These are phyloP conservation scores for Branchellion lobata DNA, from an alignment of 2,888 invertebrate genomes.

Conservation along the genomic window DNA sequence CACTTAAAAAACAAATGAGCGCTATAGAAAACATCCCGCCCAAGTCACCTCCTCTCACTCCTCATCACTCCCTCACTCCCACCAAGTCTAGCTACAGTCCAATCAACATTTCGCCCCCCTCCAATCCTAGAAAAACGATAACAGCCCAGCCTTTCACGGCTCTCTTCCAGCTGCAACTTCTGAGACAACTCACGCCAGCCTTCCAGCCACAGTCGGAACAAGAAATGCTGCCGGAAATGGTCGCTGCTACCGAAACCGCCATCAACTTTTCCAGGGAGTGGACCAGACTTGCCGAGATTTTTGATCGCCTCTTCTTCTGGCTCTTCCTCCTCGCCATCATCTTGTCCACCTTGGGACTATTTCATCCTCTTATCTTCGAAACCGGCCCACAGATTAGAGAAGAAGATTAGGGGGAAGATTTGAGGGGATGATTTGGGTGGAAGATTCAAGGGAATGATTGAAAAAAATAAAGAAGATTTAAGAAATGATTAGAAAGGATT, in stretches of 20 bases:
- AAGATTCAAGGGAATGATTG: no score
- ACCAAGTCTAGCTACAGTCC: background rate
- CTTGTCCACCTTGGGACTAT: conserved; percentile 52
- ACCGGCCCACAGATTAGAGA: background rate
- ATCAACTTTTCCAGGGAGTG: conserved; percentile 51
- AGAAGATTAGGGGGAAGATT: background rate
- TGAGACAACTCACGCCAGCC: conserved; percentile 7
- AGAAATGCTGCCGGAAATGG: conserved; percentile 1
- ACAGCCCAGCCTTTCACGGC: conserved; percentile 30
- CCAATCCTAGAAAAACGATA: conserved; percentile 7
- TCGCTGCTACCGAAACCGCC: conserved; percentile 16
- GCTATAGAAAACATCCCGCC: background rate
- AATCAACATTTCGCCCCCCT: background rate
- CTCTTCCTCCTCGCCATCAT: conserved; percentile 52
- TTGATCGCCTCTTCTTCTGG: conserved; percentile 54
- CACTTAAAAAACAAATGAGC: background rate
- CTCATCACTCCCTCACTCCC: background rate
- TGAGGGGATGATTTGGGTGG: no score
- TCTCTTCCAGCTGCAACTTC: conserved; percentile 34
- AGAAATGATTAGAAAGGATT: no score
- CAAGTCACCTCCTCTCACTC: background rate
- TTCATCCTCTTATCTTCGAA: conserved; percentile 52
- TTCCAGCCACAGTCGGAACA: conserved; percentile 21
- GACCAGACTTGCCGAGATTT: conserved; percentile 52
- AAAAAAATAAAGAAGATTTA: no score